Conservation (phyloP, 2,113 vertebrate genomes). For the Aegotheles bennettii region DNA sequence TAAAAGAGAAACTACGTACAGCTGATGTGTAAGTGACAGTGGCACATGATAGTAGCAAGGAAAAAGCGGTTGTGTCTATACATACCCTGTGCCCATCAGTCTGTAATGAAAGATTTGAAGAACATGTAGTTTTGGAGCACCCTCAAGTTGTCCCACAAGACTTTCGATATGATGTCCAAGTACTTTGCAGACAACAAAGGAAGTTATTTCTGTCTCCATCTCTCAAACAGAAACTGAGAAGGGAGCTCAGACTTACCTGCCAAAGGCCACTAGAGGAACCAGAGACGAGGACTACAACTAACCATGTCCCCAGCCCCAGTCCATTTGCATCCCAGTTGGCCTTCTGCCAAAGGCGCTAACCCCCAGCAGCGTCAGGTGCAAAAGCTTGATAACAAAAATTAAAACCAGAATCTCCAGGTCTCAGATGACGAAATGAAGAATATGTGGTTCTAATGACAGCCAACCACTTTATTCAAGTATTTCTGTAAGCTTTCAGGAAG, state of each 20-base stretch:
- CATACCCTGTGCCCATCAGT: background rate
- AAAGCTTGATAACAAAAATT: background rate
- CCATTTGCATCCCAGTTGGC: background rate
- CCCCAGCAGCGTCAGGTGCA: background rate
- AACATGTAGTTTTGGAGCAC: background rate
- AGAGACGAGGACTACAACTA: background rate
- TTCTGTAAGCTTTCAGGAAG: background rate
- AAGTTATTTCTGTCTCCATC: background rate
- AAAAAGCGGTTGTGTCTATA: background rate
- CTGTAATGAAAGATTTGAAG: background rate
- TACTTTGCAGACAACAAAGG: background rate
- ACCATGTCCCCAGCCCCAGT: fast-evolving
- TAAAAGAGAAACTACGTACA: background rate
- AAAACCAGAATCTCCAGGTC: background rate
- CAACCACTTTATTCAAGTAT: background rate
- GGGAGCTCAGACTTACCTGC: background rate
- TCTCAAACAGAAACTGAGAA: background rate
- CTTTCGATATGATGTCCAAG: background rate
- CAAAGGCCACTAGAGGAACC: background rate
- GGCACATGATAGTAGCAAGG: background rate
- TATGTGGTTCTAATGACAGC: background rate
- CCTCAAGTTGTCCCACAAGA: background rate
- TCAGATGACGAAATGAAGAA: background rate
- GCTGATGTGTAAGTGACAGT: background rate
- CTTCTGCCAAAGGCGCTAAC: background rate